A percentile compares a stretch with the other conserved stretches of the same genome.
phyloP scores from a whole-genome alignment of 2,888 invertebrate species.

The Podotricha telesiphe region DNA sequence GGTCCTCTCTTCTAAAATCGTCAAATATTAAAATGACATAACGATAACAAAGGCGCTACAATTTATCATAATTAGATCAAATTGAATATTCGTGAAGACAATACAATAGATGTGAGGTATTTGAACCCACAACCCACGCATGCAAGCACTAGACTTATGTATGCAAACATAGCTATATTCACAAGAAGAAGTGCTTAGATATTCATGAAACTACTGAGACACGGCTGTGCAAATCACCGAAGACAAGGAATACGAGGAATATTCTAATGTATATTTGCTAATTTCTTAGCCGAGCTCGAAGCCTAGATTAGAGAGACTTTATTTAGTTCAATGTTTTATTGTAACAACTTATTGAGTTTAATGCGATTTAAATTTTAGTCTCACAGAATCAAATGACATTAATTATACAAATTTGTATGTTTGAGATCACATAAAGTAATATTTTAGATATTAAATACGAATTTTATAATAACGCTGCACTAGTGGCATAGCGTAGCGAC shows the following conservation, averaged over 20 bases:
- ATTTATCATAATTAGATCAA: background rate
- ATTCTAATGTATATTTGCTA: background rate
- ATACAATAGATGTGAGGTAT: background rate
- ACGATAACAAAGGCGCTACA: background rate
- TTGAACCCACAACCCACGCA: conserved; percentile 4
- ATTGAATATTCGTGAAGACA: background rate
- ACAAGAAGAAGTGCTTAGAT: conserved; percentile 22
- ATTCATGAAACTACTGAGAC: conserved; percentile 31
- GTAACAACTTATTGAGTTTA: too few species aligned
- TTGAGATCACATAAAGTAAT: background rate
- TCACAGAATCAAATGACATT: too few species aligned
- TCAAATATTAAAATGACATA: too few species aligned
- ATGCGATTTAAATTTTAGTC: too few species aligned
- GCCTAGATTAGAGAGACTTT: too few species aligned
- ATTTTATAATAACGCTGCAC: too few species aligned
- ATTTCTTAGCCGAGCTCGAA: background rate
- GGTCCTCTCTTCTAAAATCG: too few species aligned
- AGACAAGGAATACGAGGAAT: conserved; percentile 1
- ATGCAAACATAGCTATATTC: conserved; percentile 4
- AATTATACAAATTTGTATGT: too few species aligned
- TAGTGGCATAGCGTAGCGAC: too few species aligned
- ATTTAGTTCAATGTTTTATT: too few species aligned
- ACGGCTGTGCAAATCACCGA: conserved; percentile 21
- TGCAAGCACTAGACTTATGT: background rate
- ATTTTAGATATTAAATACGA: too few species aligned